Base-by-base conservation (phyloP, 2,797 vertebrate genomes). In the Artibeus jamaicensis region DNA sequence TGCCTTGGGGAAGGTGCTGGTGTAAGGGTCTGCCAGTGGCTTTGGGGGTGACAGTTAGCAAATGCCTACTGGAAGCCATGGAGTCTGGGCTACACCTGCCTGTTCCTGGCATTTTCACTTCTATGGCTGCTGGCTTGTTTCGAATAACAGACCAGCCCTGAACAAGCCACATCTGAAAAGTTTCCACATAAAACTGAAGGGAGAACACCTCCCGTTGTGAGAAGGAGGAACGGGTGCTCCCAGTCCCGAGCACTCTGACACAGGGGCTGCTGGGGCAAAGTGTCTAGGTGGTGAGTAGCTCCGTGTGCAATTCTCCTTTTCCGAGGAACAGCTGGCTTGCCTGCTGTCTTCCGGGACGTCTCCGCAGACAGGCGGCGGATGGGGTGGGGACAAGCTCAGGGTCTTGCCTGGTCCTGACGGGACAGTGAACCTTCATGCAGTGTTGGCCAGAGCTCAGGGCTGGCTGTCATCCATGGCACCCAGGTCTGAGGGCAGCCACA, bases 381-480 rank as follows among this genome's bases (percentile, higher is more conserved):
- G 50, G 16, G 46, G 44, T 26, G 34, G 46, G 46, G 48, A 26
- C 2, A 37, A 39, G 74, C 57, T 32, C 0, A 12, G 26, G 44
- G 44, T 32, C 12, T 1, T 29, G 5, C 15, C 42, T 22, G 6
- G 9, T n/a, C 65, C 84, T 62, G 34, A 53, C 1, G 18, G 87
- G 59, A 39, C 29, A 32, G 11, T 5, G n/a, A 42, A 19, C 34
- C 74, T 39, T 29, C 12, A 68, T 0, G 8, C 29, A 12, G 59
- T 2, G 12, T 9, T 39, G 73, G 48, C 26, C 1, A 1, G 65
- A 59, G 76, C 65, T 34, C 42, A 71, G 65, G 50, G 53, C 44
- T 0, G 0, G 44, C 53, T 0, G 0, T 44, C 1, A 5, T 19
- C 39, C n/a, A 37, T 6, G 19, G 34, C 26, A 29, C 46, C n/a